Evolutionary conservation across 2,113 vertebrate species (phyloP).

Genomic region (Andinoacara biseriatus): DNA sequence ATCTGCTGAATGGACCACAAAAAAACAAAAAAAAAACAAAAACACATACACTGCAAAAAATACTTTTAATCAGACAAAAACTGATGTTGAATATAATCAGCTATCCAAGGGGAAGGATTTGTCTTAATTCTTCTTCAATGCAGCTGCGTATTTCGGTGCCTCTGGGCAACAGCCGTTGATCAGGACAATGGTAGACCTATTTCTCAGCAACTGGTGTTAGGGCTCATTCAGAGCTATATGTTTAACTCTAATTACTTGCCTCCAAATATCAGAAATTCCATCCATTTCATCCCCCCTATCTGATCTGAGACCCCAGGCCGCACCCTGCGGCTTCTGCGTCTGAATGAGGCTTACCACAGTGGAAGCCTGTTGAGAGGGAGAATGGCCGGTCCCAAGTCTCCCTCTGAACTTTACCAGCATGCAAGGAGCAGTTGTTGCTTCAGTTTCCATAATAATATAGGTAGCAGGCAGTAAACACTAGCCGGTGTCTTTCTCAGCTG

Average conservation of each 20-base stretch:
- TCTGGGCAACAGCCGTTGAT: background rate
- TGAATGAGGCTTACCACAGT: slow-evolving; percentile 54
- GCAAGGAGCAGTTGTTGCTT: slow-evolving; percentile 67
- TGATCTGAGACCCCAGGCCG: slow-evolving; percentile 18
- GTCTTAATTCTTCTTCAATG: no score
- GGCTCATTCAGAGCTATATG: background rate
- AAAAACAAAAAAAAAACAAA: no score
- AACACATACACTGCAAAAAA: background rate
- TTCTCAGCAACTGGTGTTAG: background rate
- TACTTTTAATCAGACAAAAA: background rate
- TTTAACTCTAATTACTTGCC: background rate
- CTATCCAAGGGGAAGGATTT: background rate
- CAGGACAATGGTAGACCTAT: background rate
- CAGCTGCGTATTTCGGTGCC: no score
- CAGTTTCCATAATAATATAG: slow-evolving; percentile 56
- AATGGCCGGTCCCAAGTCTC: slow-evolving; percentile 43
- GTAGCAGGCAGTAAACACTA: slow-evolving; percentile 60
- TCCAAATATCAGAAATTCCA: slow-evolving; percentile 22
- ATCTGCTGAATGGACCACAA: background rate
- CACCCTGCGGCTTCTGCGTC: slow-evolving; percentile 16
- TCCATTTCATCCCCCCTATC: background rate
- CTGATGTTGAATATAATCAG: background rate
- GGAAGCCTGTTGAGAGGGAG: slow-evolving; percentile 46
- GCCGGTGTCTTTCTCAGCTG: slow-evolving; percentile 46
- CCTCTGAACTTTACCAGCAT: slow-evolving; percentile 29